Conservation (phyloP, 2,113 vertebrate species). For the Oceanodroma tethys region DNA sequence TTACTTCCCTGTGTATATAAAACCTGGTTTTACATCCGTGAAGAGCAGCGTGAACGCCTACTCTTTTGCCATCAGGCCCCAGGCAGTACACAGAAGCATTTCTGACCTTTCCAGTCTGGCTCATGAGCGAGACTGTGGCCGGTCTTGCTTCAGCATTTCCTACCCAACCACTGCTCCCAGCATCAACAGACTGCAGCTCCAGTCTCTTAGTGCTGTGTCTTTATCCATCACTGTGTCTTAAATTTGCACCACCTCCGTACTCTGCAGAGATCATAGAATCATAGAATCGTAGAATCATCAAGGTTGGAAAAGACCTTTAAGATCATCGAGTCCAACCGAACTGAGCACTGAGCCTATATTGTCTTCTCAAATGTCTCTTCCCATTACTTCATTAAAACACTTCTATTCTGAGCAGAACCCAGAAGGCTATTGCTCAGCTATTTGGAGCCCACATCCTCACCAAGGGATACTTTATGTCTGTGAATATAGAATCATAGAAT, state of each 20-base stretch:
- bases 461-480: neutral
- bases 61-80: neutral
- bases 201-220: neutral
- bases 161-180: neutral
- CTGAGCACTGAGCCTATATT: neutral
- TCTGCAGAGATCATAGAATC: no score
- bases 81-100: neutral
- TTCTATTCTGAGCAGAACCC: neutral
- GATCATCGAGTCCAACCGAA: no score
- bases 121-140: fast-evolving
- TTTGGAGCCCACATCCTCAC: neutral
- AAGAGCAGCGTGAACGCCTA: neutral
- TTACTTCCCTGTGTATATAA: neutral
- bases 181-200: neutral
- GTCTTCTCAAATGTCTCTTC: neutral
- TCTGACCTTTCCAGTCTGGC: neutral
- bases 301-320: no score
- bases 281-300: no score
- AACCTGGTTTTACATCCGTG: neutral
- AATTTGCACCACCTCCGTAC: neutral
- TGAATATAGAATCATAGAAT: neutral
- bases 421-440: neutral
- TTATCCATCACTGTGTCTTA: neutral
- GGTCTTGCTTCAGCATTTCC: neutral
- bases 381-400: neutral